These are phyloP conservation scores for Lutraria rhynchaena DNA, from an alignment of 1,140 invertebrate species.

Conservation along the genomic window DNA sequence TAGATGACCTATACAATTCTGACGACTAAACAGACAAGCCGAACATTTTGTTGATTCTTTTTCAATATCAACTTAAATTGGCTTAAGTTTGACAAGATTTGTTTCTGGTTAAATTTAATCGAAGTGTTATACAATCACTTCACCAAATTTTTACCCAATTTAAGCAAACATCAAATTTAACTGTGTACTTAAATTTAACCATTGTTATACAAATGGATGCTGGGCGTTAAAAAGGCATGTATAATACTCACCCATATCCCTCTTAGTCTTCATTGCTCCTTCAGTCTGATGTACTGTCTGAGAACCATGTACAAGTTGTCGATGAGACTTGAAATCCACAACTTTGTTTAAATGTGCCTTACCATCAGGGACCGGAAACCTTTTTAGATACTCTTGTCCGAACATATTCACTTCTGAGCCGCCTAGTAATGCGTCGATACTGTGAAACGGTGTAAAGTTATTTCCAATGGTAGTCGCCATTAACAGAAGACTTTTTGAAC, in stretches of 20 bases:
- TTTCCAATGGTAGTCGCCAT: constrained; percentile 10
- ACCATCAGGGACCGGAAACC: not conserved
- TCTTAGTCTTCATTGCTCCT: not conserved
- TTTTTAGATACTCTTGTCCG: constrained; percentile 15
- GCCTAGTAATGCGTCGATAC: constrained; percentile 42
- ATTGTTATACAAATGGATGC: no score
- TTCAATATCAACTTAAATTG: no score
- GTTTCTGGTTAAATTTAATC: no score
- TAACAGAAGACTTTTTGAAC: not conserved
- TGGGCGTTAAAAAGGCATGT: no score
- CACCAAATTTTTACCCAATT: no score
- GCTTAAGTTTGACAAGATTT: no score
- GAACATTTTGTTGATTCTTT: no score
- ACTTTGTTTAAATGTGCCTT: not conserved
- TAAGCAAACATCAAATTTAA: no score
- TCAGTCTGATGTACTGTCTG: not conserved
- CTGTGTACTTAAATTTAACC: no score
- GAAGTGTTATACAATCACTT: no score
- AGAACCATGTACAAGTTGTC: not conserved
- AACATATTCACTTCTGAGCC: constrained; percentile 1
- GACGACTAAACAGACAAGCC: no score
- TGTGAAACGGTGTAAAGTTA: constrained; percentile 40
- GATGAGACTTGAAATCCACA: constrained; percentile 9
- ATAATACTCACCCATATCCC: constrained; percentile 12
- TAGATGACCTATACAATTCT: no score